These are phyloP conservation scores for Zaprionus africanus DNA, from an alignment of 1,140 invertebrate genomes.

Conservation along the genomic window DNA sequence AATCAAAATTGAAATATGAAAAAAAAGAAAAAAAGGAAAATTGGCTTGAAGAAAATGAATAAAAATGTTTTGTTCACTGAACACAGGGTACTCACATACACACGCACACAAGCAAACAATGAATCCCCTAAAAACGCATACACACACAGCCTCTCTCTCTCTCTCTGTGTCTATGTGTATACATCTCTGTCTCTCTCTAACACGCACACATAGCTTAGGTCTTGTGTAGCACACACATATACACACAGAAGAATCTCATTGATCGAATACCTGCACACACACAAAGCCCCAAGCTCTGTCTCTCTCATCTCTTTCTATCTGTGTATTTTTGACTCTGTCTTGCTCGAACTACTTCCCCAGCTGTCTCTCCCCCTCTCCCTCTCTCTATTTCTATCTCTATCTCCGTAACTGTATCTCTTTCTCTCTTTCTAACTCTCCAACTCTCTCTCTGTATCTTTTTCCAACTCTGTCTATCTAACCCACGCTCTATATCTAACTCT, in stretches of 20 bases:
- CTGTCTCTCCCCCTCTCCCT: conserved; percentile 39
- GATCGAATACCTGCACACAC: conserved; percentile 54
- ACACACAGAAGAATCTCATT: conserved; percentile 44
- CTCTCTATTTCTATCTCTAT: conserved; percentile 35
- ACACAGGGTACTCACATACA: conserved; percentile 60
- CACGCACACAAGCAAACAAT: conserved; percentile 35
- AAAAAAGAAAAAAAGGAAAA: conserved; percentile 37
- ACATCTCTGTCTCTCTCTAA: conserved; percentile 5
- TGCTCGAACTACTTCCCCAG: conserved; percentile 51
- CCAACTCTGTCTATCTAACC: conserved; percentile 56
- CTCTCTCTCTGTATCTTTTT: conserved; percentile 21
- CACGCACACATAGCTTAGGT: conserved; percentile 49
- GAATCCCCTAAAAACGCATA: neutral
- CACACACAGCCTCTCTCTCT: conserved; percentile 14
- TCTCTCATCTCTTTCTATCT: conserved; percentile 42
- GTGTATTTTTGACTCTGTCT: conserved; percentile 50
- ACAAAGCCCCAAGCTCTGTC: conserved; percentile 44
- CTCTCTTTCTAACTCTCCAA: conserved; percentile 22
- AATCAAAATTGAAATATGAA: conserved; percentile 37
- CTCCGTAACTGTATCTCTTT: conserved; percentile 22
- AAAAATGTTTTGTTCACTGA: conserved; percentile 80
- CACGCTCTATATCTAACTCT: conserved; percentile 57
- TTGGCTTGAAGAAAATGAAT: conserved; percentile 65
- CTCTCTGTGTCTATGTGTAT: conserved; percentile 2
- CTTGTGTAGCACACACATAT: conserved; percentile 55